Evolutionary conservation across 1,140 invertebrate species (phyloP), one percentile per base, ranked within the genome.

Genomic region (Tetramorium simillimum): DNA sequence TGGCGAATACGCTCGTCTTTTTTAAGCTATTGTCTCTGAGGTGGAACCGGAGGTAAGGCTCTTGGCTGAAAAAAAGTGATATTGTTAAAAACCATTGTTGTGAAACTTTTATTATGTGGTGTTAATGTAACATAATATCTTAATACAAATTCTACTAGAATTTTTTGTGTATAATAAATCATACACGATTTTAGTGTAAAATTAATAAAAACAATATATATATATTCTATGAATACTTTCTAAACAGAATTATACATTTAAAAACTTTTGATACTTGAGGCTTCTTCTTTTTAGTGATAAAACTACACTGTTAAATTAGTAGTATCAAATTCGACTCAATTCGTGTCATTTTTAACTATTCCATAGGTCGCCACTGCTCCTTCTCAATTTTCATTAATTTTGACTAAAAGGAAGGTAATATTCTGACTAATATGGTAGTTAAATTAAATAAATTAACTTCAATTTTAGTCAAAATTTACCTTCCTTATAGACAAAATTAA

Each of bases 21-120:
- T n/a, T 89, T 4, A 89, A 89, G n/a, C 37, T 89, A 9, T 16
- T 86, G 12, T 60, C 5, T 10, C 46, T 90, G 1, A 53, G 63
- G 84, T 72, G 2, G 18, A 90, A 90, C 9, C 67, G 56, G 18
- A 33, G 77, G 87, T 90, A 81, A 86, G 69, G 1, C 12, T n/a
- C 0, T n/a, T 21, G 0, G 0, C 2, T 28, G 24, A n/a, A 58
- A 46, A 77, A 10, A 56, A 37, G 5, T 67, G 33, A 24, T 2
- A 33, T 12, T 5, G 3, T 51, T 51, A 51, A 53, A 53, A 10
- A 18, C 1, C 0, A 51, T 49, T 33, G 2, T 72, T 33, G 28
- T 67, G 1, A 1, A 12, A 2, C 5, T n/a, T 18, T 18, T 63
- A 18, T 63, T 33, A 33, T 14, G 18, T 12, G 3, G n/a, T 65